Conservation (phyloP, 1,140 invertebrate genomes). For the Belonocnema kinseyi region DNA sequence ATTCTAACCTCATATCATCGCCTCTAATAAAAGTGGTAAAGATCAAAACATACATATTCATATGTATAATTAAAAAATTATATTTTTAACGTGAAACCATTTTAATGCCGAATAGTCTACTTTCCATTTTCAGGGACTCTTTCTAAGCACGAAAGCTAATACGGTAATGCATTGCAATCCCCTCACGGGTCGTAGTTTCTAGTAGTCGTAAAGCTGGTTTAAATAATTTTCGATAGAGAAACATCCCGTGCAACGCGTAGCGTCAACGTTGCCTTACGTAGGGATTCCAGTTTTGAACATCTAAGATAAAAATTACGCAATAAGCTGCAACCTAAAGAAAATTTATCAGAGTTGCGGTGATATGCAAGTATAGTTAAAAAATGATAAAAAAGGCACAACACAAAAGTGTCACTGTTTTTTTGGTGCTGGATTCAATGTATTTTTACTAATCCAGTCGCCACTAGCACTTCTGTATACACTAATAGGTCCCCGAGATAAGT, state of each 20-base stretch:
- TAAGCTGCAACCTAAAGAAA: background rate
- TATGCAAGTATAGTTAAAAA: background rate
- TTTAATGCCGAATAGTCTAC: slow-evolving; percentile 60
- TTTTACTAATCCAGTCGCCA: too few species aligned
- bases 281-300: slow-evolving; percentile 44
- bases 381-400: background rate
- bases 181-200: slow-evolving; percentile 67
- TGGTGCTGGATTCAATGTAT: too few species aligned
- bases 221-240: slow-evolving; percentile 74
- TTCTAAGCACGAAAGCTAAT: slow-evolving; percentile 73
- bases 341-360: background rate
- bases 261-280: slow-evolving; percentile 44
- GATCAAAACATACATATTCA: too few species aligned
- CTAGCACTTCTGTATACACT: too few species aligned
- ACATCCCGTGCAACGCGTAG: slow-evolving; percentile 49
- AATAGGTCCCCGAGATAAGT: too few species aligned
- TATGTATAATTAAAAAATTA: too few species aligned
- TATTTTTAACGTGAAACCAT: too few species aligned
- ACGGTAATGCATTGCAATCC: slow-evolving; percentile 74
- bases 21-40: too few species aligned
- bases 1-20: too few species aligned
- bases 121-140: slow-evolving; percentile 72
- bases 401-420: too few species aligned
- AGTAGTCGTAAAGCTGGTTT: slow-evolving; percentile 73
- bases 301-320: slow-evolving; percentile 18